Evolutionary conservation across 2,888 invertebrate species (phyloP).

Genomic region (Cynaeus angustus): DNA sequence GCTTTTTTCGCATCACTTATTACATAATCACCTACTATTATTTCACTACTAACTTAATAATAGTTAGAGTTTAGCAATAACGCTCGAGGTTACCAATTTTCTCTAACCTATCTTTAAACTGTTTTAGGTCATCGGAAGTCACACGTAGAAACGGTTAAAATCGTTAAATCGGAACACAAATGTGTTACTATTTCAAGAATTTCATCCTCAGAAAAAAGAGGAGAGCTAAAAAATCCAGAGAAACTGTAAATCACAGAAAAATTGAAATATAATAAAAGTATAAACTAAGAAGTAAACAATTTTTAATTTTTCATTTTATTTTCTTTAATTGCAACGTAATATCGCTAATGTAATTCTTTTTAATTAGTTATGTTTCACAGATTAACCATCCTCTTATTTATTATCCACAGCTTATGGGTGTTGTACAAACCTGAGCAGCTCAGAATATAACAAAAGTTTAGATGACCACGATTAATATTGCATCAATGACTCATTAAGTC

Average conservation of each 20-base stretch:
- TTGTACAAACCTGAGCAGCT: neutral
- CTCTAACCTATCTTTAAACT: constrained; percentile 3
- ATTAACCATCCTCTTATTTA: too few relatives aligned
- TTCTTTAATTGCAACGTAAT: too few relatives aligned
- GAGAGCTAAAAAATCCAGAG: too few relatives aligned
- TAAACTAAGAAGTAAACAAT: too few relatives aligned
- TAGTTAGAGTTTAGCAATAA: constrained; percentile 4
- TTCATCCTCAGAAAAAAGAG: neutral
- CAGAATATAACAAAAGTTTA: neutral
- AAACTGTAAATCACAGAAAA: too few relatives aligned
- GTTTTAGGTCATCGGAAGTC: constrained; percentile 22
- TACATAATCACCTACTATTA: neutral
- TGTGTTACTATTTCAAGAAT: constrained; percentile 1
- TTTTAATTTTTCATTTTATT: too few relatives aligned
- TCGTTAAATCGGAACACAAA: neutral
- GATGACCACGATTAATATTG: neutral
- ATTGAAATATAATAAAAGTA: too few relatives aligned
- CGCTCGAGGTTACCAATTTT: constrained; percentile 2
- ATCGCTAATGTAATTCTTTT: too few relatives aligned
- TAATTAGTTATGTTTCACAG: too few relatives aligned
- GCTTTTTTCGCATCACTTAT: neutral
- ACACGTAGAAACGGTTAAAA: constrained; percentile 5
- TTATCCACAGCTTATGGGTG: too few relatives aligned
- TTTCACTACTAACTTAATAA: constrained; percentile 8
- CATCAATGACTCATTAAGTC: neutral